Percentiles rank a stretch among this genome's conserved stretches.
Evolutionary conservation across 2,797 vertebrate genomes (phyloP).

Genomic region (Macropodus opercularis): DNA sequence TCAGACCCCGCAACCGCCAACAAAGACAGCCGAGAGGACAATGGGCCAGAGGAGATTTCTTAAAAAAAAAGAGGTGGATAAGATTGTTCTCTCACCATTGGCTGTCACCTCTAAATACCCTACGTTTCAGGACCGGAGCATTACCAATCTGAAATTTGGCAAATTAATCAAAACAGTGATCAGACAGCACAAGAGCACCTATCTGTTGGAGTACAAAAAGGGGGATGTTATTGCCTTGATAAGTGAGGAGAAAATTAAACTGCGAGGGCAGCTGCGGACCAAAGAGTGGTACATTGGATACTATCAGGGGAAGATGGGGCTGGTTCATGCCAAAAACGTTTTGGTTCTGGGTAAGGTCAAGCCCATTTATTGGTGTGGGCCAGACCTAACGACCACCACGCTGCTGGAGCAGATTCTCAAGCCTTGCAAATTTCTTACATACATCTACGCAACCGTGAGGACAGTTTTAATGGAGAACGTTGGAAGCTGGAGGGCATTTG

Average conservation of each 20-base stretch:
- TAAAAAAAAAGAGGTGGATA: slow-evolving; percentile 95
- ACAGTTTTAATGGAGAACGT: slow-evolving; percentile 97
- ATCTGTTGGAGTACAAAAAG: slow-evolving; percentile 96
- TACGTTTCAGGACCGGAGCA: slow-evolving; percentile 90
- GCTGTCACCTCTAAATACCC: slow-evolving; percentile 90
- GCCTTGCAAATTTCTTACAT: slow-evolving; percentile 97
- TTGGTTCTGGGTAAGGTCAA: slow-evolving; percentile 90
- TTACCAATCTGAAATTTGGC: slow-evolving; percentile 90
- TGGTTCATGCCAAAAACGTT: slow-evolving; percentile 94
- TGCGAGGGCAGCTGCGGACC: slow-evolving; percentile 93
- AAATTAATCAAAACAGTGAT: slow-evolving; percentile 94
- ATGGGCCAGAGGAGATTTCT: slow-evolving; percentile 89
- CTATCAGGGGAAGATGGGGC: slow-evolving; percentile 92
- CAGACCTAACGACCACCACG: slow-evolving; percentile 88
- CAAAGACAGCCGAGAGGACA: slow-evolving; percentile 82
- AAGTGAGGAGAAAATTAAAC: slow-evolving; percentile 93
- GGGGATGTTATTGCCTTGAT: slow-evolving; percentile 92
- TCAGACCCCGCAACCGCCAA: slow-evolving; percentile 91
- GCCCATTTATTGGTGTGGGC: slow-evolving; percentile 89
- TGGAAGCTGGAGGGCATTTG: slow-evolving; percentile 92
- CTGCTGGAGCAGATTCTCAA: slow-evolving; percentile 94
- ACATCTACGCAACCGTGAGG: slow-evolving; percentile 95
- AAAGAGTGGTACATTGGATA: slow-evolving; percentile 99
- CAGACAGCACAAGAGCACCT: slow-evolving; percentile 93
- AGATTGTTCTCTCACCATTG: slow-evolving; percentile 92